phyloP scores from a whole-genome alignment of 2,888 invertebrate genomes.

The Rotaria socialis region DNA sequence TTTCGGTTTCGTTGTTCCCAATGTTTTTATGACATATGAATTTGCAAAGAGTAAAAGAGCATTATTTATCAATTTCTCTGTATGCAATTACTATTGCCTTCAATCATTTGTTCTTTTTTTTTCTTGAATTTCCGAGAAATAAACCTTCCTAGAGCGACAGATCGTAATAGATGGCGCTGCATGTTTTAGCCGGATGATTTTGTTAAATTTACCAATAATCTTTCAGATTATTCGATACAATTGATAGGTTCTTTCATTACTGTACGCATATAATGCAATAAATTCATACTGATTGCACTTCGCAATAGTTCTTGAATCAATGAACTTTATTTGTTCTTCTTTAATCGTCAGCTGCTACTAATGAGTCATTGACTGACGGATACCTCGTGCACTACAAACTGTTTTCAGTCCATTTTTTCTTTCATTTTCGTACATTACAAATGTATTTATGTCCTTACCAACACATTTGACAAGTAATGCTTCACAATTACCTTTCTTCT shows the following conservation, averaged over 20 bases:
- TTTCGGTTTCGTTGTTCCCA: too few relatives aligned
- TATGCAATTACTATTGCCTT: too few relatives aligned
- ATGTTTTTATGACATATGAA: too few relatives aligned
- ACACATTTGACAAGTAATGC: slow-evolving; percentile 11
- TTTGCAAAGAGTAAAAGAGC: too few relatives aligned
- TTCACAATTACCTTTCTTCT: slow-evolving; percentile 24
- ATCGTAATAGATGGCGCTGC: not conserved
- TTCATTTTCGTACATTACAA: not conserved
- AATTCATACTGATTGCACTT: not conserved
- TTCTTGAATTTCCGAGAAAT: too few relatives aligned
- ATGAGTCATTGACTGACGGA: not conserved
- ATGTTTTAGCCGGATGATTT: not conserved
- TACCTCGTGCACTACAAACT: not conserved
- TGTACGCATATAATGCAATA: too few relatives aligned
- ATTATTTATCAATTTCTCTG: too few relatives aligned
- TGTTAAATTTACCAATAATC: not conserved
- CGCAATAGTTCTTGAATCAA: not conserved
- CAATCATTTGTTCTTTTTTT: too few relatives aligned
- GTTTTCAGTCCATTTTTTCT: not conserved
- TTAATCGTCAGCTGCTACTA: slow-evolving; percentile 10
- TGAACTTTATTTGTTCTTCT: not conserved
- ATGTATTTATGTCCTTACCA: slow-evolving; percentile 33
- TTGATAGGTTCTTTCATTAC: not conserved
- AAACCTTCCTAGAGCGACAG: not conserved
- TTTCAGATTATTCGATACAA: not conserved